Base-by-base conservation (phyloP, 2,888 invertebrate species). In the Aporophyla lueneburgensis region DNA sequence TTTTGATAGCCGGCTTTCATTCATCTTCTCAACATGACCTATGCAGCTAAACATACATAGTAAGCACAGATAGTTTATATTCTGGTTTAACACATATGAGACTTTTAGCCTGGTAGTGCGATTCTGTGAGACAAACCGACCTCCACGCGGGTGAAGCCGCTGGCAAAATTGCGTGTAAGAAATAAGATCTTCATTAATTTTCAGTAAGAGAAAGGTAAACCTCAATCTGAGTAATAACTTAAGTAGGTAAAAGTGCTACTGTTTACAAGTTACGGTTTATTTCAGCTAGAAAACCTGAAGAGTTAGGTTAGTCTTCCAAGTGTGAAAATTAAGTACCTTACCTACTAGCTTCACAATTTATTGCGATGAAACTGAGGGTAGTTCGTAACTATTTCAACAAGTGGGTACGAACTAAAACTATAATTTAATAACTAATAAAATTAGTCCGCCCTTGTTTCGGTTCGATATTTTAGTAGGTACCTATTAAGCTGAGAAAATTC, bases 291-390 rank as follows among this genome's bases (percentile, higher is more conserved):
- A 62, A 66, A 56, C 61, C 56, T 5, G 43, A 43, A 65, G 33
- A 72, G 56, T 27, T 33, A 2, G 33, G 33, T n/a, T 43, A 76
- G 21, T 82, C 33, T 66, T 16, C 12, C 46, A 59, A 61, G 53
- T 63, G 76, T 51, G 69, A 82, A 82, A 56, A 76, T 82, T 46
- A 76, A 76, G 65, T 61, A 24, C 65, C 62, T 51, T 56, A 19
- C 53, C 51, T 27, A 49, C 46, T 27, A 40, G 14, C 43, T 43
- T 65, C 43, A 16, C 43, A 66, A 66, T 74, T 78, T 74, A 74
- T 78, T 49, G 54, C 21, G 49, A 54, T 6, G 19, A 51, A 78
- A 74, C 49, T 33, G 59, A 61, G 74, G 21, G 27, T 19, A 61
- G 49, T 66, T 80, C n/a, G 46, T 27, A 54, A 65, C 58, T 73